Evolutionary conservation across 2,888 invertebrate species (phyloP), one percentile per base, ranked within the genome.

Genomic region (Drosophila quinaria): DNA sequence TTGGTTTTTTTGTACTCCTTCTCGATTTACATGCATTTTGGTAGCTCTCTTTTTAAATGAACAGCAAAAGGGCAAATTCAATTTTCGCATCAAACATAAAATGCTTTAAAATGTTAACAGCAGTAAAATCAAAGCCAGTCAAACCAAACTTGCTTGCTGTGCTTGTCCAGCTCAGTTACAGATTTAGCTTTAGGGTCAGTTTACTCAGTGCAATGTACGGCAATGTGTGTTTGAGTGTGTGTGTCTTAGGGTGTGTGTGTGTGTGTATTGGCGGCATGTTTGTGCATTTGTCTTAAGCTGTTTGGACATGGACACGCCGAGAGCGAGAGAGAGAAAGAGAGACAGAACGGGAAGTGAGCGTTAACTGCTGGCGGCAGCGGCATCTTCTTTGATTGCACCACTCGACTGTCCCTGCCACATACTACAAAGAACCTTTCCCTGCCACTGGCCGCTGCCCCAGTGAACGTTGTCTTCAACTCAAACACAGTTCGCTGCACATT

Each of bases 401-500:
- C 72, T 77, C 72, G 70, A 42, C 76, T 46, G 44, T 19, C 31
- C 15, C 41, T 25, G 56, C 44, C 42, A 13, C 41, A 19, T 4
- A 35, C 35, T 13, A 35, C 13, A 29, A n/a, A n/a, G n/a, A n/a
- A 5, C 37, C 35, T 31, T 10, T 15, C 25, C 35, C 41, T 46
- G 54, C 50, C 17, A 10, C 35, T 58, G 29, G 1, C 33, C 19
- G 54, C 15, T 60, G 60, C 56, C 54, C 51, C 60, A 58, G 42
- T 63, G 44, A 77, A 61, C 66, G 70, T 70, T 84, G 87, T 87
- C 81, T 84, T 84, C 85, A 61, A 73, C 76, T 84, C 81, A 81
- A 77, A 66, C 75, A 88, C 88, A 88, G 88, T 88, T 89, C 87
- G 89, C 82, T 87, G 89, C 89, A 89, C 87, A 89, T 82, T 89